Evolutionary conservation across 2,888 invertebrate species (phyloP).

Genomic region (Orgyia antiqua): DNA sequence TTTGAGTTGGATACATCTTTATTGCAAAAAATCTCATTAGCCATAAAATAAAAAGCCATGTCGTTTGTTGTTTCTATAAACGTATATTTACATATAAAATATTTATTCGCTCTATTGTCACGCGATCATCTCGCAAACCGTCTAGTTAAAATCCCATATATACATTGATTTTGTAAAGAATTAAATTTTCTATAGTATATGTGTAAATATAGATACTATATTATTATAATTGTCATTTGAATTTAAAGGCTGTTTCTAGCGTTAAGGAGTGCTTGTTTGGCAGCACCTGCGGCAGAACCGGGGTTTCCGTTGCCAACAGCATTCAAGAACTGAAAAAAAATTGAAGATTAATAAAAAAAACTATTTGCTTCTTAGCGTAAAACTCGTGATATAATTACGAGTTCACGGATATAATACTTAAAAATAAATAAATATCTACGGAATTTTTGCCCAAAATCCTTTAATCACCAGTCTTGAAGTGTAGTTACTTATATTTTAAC

Average conservation of each 20-base stretch:
- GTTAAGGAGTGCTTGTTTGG: constrained; percentile 30
- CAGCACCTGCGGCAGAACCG: constrained; percentile 21
- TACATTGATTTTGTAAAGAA: no score
- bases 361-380: no score
- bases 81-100: constrained; percentile 46
- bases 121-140: not conserved
- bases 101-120: not conserved
- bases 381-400: no score
- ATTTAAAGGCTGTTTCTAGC: constrained; percentile 20
- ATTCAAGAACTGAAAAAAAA: constrained; percentile 37
- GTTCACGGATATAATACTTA: no score
- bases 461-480: no score
- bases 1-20: constrained; percentile 57
- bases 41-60: constrained; percentile 52
- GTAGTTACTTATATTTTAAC: no score
- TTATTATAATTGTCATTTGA: not conserved
- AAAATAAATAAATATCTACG: no score
- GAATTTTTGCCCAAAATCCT: no score
- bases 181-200: constrained; percentile 13
- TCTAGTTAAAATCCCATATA: no score
- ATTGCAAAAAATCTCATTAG: constrained; percentile 34
- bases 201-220: constrained; percentile 10
- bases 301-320: constrained; percentile 31
- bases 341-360: no score
- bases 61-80: constrained; percentile 41